Base-by-base conservation (phyloP, 2,888 invertebrate species). In the Amphipoea oculea region DNA sequence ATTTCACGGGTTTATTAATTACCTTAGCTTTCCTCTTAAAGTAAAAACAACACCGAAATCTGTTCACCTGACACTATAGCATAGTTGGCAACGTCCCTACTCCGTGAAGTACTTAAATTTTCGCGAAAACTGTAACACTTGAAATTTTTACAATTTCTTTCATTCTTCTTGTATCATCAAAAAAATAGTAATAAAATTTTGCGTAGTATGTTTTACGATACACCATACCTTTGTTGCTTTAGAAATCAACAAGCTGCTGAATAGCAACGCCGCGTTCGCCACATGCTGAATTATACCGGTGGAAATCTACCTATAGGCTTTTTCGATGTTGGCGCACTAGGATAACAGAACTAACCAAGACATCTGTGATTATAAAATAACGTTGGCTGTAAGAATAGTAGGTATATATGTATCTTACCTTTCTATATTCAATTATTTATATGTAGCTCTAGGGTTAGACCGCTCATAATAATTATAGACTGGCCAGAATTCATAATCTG, bases 331-430 rank as follows among this genome's bases (percentile, higher is more conserved):
- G 17, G 23, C 29, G 12, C 42, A 80, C 76, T 68, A 68, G 83
- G 83, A 63, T 54, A 63, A 14, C 83, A 80, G 54, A 76, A 63
- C 29, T 63, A 20, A 54, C 54, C 20, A 69, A 17, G 62, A 63
- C 9, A 74, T 74, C 42, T 70, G 6, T 23, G 51, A 4, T 29
- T 23, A 60, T 23, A 23, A 48, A 12, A 23, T 57, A 48, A 57
- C 42, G 29, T 23, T 42, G 12, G 23, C 17, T 45, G 36, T 42
- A 17, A 1, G 5, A 51, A 23, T 36, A 5, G 17, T 65, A 3
- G 4, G 4, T 69, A 23, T 3, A 7, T 11, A 42, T 12, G n/a
- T 60, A 11, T 0, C 51, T 20, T 11, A 36, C 14, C 2, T 42
- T 3, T 42, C 1, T 36, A 4, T 48, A 48, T 14, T 29, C 14